Conservation (phyloP, 2,113 vertebrate species). For the Sarotherodon lohbergeri region DNA sequence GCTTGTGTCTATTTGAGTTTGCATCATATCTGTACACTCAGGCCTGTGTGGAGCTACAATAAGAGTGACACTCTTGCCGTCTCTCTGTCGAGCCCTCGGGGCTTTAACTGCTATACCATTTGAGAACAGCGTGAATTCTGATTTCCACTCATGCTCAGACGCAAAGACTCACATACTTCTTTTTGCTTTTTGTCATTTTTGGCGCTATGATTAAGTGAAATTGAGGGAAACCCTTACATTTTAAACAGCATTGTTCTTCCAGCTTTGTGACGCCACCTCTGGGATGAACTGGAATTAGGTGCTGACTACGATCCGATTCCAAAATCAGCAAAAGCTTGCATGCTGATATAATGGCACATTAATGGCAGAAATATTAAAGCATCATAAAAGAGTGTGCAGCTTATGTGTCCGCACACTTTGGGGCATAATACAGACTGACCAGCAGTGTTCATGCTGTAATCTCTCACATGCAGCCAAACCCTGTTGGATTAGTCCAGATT, state of each 20-base stretch:
- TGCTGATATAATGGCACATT: neutral
- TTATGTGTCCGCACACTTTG: neutral
- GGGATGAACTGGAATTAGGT: neutral
- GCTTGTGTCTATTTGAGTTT: neutral
- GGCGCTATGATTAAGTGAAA: neutral
- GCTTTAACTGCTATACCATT: neutral
- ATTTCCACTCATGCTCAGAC: neutral
- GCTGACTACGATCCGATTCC: neutral
- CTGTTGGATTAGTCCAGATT: slow-evolving; percentile 59
- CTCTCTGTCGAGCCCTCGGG: slow-evolving; percentile 5
- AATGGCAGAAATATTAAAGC: neutral
- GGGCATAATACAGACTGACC: neutral
- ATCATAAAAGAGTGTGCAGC: neutral
- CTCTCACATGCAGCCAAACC: slow-evolving; percentile 37
- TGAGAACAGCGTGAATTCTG: neutral
- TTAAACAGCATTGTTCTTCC: neutral
- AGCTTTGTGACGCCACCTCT: neutral
- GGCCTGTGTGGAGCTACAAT: slow-evolving; percentile 28
- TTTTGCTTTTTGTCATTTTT: neutral
- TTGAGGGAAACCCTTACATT: neutral
- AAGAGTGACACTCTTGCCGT: slow-evolving; percentile 1
- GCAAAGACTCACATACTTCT: neutral
- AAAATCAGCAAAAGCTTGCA: neutral
- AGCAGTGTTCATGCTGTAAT: slow-evolving; percentile 37
- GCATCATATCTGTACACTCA: slow-evolving; percentile 13